Evolutionary conservation across 2,797 vertebrate species (phyloP), one percentile per base, ranked within the genome.

Genomic region (Ptychadena robeensis): DNA sequence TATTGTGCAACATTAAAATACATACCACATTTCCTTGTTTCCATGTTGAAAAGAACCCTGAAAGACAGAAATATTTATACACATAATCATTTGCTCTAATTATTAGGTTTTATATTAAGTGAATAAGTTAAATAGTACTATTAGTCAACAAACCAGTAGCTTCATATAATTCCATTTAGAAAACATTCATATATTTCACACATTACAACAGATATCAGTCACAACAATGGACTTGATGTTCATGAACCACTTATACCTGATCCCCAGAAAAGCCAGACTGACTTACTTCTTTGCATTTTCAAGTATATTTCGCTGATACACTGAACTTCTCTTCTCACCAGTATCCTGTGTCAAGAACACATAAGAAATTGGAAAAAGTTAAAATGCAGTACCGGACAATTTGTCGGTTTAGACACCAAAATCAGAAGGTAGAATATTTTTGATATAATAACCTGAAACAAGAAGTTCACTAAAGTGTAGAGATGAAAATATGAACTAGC

Each of bases 241-340:
- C n/a, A n/a, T n/a, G n/a, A n/a, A 6, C 44, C 18, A 0, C 4
- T 0, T 22, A 53, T 3, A 28, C 10, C n/a, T n/a, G 2, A 22
- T 73, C n/a, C n/a, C n/a, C n/a, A n/a, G 14, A 35, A 32, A 18
- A 59, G 48, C 6, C 31, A 22, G 25, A 57, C 83, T 84, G 86
- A 95, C 97, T 69, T 94, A 98, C 97, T 95, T 98, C 82, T 92
- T 93, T 64, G 96, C 92, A 88, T 96, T 97, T 86, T 97, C 96
- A 85, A 96, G 93, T 84, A 96, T 90, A 88, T 92, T 95, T 87
- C 89, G 93, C 87, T 93, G 82, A 80, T 93, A 92, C 0, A 88
- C 73, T 76, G 90, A 25, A 82, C 80, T 86, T 72, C 70, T 91
- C 88, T 91, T 94, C 83, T 90, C 93, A 73, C 94, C 94, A 0